Conservation (phyloP, 2,888 invertebrate genomes). For the Ichneumoninae sp. region DNA sequence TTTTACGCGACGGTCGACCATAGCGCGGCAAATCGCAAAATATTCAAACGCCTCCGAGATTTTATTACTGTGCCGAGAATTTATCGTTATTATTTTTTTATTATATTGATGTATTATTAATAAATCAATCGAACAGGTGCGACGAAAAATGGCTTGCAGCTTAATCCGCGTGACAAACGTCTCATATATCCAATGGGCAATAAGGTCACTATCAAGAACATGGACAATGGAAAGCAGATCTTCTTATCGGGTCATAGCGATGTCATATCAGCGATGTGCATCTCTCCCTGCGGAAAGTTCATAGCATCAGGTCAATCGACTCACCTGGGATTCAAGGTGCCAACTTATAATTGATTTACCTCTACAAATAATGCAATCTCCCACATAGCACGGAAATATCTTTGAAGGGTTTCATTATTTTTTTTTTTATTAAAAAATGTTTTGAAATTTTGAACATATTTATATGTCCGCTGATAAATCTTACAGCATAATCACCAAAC, state of each 20-base stretch:
- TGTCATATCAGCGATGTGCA: slow-evolving; percentile 90
- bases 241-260: slow-evolving; percentile 93
- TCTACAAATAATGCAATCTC: not conserved
- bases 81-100: not conserved
- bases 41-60: too few species aligned
- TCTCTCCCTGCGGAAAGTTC: slow-evolving; percentile 91
- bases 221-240: slow-evolving; percentile 89
- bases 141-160: slow-evolving; percentile 87
- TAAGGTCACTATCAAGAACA: slow-evolving; percentile 90
- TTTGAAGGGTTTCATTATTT: too few species aligned
- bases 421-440: too few species aligned
- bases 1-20: not conserved
- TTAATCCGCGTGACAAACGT: slow-evolving; percentile 90
- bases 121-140: slow-evolving; percentile 71
- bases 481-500: too few species aligned
- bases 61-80: not conserved
- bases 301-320: slow-evolving; percentile 96
- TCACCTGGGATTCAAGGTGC: slow-evolving; percentile 95
- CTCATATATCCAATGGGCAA: slow-evolving; percentile 92
- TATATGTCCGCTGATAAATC: too few species aligned
- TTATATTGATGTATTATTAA: not conserved
- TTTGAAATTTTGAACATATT: too few species aligned
- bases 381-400: not conserved
- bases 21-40: too few species aligned
- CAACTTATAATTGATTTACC: not conserved